Base-by-base conservation (phyloP, 1,140 invertebrate genomes). In the Xylocopa sonorina region DNA sequence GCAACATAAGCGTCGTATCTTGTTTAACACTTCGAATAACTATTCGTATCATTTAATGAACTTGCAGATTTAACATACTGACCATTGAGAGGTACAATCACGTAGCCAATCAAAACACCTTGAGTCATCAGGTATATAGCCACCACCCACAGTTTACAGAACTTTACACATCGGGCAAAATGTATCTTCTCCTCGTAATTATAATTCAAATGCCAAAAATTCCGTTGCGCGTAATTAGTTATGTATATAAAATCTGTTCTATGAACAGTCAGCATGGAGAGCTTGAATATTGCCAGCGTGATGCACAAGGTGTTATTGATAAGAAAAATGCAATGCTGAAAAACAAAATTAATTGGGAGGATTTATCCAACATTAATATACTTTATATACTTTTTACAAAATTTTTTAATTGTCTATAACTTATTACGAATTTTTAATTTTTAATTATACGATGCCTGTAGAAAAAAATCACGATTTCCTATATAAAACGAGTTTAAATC, bases 121-220 rank as follows among this genome's bases (percentile, higher is more conserved):
- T 74, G 58, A 18, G 57, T 38, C 62, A 66, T 51, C 27, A 73
- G 32, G 1, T 34, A 71, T 29, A 80, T 58, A 0, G 34, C 21
- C 41, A 53, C 53, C 2, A 81, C 41, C 27, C 82, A 51, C 12
- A 85, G 14, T 6, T 64, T 55, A 16, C 77, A 80, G 1, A 73
- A 74, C 38, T 29, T 57, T 16, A 74, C 32, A 16, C 73, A 78
- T 12, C 69, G 12, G n/a, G 27, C 29, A 18, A 87, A n/a, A 41
- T 85, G 9, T 1, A 21, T 29, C 3, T 24, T 55, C 12, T 77
- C 80, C 14, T 66, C 68, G 2, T 50, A 43, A 29, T 87, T 60
- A 21, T 87, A 82, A 0, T 80, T 53, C 0, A 0, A 21, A 34
- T 80, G 41, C 86, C 85, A 87, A 62, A 87, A 85, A 38, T 87